Conservation (phyloP, 2,888 invertebrate genomes). For the Dascillus cervinus region DNA sequence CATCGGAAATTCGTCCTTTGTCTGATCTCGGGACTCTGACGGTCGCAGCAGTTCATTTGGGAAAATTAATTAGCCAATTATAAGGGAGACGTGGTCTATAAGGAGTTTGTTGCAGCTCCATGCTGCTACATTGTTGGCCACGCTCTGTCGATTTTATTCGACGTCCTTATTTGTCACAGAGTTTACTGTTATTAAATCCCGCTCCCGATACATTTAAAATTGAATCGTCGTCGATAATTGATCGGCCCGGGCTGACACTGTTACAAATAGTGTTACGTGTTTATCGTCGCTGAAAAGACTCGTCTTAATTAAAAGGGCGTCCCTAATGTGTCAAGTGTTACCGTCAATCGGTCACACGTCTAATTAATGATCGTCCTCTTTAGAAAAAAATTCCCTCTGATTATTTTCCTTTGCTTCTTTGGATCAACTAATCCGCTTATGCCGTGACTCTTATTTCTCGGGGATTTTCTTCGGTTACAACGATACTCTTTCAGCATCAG, state of each 20-base stretch:
- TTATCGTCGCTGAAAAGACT: no score
- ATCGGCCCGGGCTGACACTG: no score
- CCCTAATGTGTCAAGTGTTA: conserved; percentile 26
- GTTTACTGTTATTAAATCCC: conserved; percentile 10
- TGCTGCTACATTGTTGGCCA: conserved; percentile 29
- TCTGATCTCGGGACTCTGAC: conserved; percentile 27
- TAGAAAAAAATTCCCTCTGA: conserved; percentile 22
- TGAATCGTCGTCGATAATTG: no score
- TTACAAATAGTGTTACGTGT: no score
- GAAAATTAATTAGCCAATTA: conserved; percentile 42
- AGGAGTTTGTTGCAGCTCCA: conserved; percentile 23
- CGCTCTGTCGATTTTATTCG: conserved; percentile 33
- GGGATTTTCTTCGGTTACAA: conserved; percentile 1
- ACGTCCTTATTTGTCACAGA: conserved; percentile 14
- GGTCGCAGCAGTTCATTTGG: conserved; percentile 36
- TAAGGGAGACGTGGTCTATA: conserved; percentile 30
- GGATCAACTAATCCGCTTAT: conserved; percentile 30
- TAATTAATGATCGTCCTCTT: conserved; percentile 26
- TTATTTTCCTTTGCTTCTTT: conserved; percentile 28
- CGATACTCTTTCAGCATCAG: conserved; percentile 9
- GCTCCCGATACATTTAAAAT: no score
- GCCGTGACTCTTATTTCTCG: conserved; percentile 17
- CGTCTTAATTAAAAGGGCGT: conserved; percentile 24
- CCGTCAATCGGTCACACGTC: conserved; percentile 28
- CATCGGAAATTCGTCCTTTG: conserved; percentile 26